phyloP scores from a whole-genome alignment of 2,113 vertebrate species.

The Mormyrus iriodes region DNA sequence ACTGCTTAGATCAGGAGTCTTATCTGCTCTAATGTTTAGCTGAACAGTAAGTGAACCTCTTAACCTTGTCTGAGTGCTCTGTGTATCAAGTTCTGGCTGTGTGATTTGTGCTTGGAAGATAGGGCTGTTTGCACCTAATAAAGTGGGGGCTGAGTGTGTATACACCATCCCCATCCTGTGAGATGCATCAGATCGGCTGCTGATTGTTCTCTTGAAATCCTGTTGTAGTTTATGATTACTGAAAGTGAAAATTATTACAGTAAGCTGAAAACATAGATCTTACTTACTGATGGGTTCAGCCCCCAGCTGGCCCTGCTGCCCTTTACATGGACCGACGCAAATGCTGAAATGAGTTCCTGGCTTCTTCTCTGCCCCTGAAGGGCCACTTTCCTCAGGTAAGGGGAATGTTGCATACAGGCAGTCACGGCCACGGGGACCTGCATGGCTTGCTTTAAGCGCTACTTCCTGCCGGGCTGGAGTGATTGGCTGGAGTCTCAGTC shows the following conservation, averaged over 20 bases:
- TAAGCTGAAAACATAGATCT: neutral
- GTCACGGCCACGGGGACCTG: neutral
- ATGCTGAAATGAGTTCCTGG: neutral
- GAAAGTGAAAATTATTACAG: neutral
- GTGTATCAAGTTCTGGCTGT: neutral
- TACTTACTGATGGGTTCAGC: neutral
- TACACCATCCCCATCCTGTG: neutral
- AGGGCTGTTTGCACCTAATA: neutral
- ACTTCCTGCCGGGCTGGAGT: neutral
- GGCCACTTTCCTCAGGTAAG: neutral
- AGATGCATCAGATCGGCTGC: neutral
- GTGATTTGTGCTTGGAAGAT: neutral
- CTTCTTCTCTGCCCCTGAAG: neutral
- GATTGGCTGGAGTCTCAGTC: neutral
- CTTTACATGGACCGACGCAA: neutral
- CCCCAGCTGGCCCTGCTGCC: neutral
- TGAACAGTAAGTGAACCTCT: neutral
- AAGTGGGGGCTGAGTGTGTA: neutral
- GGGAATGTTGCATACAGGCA: neutral
- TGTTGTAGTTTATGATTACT: neutral
- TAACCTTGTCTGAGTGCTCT: neutral
- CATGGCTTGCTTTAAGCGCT: neutral
- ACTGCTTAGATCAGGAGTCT: neutral
- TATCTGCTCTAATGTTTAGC: neutral
- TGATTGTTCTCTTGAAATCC: neutral